Evolutionary conservation across 2,113 vertebrate species (phyloP).

Genomic region (Heterotis niloticus): DNA sequence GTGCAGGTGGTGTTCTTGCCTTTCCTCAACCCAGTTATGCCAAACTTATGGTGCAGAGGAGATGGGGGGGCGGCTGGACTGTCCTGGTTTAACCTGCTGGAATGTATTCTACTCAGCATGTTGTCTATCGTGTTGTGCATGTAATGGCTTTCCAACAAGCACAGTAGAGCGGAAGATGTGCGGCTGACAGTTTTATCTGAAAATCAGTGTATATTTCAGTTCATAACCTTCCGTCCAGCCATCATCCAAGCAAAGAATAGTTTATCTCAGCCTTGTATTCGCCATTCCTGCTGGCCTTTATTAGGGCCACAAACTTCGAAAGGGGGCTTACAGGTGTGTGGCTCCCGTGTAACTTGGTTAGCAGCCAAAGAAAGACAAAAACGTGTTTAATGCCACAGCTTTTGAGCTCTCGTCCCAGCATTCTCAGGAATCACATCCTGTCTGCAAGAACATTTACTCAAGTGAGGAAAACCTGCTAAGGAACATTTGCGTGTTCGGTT

Average conservation of each 20-base stretch:
- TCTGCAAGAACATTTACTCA: constrained; percentile 65
- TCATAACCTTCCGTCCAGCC: background rate
- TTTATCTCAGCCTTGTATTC: background rate
- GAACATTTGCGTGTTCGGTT: constrained; percentile 60
- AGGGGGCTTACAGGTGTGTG: no score
- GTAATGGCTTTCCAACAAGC: no score
- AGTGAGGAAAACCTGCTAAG: constrained; percentile 67
- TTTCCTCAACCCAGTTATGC: no score
- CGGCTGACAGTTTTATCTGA: background rate
- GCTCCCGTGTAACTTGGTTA: constrained; percentile 11
- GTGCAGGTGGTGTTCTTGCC: no score
- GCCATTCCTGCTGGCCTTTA: constrained; percentile 10
- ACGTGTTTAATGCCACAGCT: constrained; percentile 68
- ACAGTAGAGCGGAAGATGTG: background rate
- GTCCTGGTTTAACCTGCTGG: background rate
- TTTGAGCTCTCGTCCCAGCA: constrained; percentile 57
- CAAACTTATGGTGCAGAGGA: background rate
- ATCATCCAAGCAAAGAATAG: constrained; percentile 8
- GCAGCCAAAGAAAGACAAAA: constrained; percentile 49
- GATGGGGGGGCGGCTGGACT: background rate
- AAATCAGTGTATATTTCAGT: constrained; percentile 24
- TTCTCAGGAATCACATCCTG: constrained; percentile 52
- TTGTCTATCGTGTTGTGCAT: background rate
- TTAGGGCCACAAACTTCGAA: constrained; percentile 11
- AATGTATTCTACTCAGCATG: background rate